These are phyloP conservation scores for Nipponacmea schrenckii DNA, from an alignment of 2,888 invertebrate genomes.

Conservation along the genomic window DNA sequence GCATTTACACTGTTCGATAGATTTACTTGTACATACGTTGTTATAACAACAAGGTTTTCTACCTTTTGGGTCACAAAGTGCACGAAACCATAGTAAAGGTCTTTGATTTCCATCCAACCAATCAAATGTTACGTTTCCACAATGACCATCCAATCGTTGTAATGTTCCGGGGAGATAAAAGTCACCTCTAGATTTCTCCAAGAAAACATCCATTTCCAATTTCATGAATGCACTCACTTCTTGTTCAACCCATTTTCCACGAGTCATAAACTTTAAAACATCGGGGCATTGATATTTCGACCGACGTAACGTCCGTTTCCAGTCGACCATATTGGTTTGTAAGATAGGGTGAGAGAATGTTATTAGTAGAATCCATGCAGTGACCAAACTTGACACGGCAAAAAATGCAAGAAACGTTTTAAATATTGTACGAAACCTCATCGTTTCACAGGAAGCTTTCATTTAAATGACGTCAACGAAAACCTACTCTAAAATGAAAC, in stretches of 20 bases:
- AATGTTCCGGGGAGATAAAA: conserved; percentile 8
- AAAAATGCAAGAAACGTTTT: no score
- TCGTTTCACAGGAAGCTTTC: no score
- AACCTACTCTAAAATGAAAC: no score
- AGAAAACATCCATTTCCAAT: conserved; percentile 2
- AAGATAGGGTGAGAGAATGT: neutral
- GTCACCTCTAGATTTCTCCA: neutral
- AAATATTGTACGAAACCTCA: no score
- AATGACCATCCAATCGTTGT: conserved; percentile 8
- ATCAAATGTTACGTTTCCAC: conserved; percentile 17
- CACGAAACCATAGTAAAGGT: conserved; percentile 5
- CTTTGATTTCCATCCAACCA: neutral
- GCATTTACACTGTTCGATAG: conserved; percentile 5
- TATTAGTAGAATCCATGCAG: neutral
- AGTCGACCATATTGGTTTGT: neutral
- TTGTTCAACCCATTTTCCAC: neutral
- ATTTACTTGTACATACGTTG: neutral
- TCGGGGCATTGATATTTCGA: neutral
- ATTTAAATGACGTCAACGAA: no score
- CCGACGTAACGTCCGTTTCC: neutral
- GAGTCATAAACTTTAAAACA: neutral
- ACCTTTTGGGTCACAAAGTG: conserved; percentile 10
- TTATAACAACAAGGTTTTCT: conserved; percentile 14
- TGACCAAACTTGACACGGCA: neutral
- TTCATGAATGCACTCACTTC: neutral